Base-by-base conservation (phyloP, 1,140 invertebrate genomes). In the Solenopsis invicta region DNA sequence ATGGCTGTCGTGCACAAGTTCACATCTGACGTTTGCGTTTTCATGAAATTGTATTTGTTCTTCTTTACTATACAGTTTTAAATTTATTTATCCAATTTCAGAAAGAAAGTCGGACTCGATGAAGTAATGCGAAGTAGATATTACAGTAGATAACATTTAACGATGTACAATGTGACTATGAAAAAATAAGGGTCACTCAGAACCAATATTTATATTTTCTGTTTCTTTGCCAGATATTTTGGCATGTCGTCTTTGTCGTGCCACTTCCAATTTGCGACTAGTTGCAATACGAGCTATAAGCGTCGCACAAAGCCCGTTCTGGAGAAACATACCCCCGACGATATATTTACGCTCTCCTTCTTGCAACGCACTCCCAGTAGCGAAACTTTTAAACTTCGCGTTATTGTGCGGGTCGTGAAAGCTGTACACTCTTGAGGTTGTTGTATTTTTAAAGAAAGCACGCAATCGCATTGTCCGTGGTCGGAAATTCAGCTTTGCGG, bases 381-480 rank as follows among this genome's bases (percentile, higher is more conserved):
- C 54, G 5, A 84, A 62, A 84, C 41, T 84, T 56, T 80, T 61
- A 13, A 84, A 61, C 52, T 4, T 48, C 18, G 24, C 29, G 24
- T 41, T 29, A 29, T 29, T 13, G 9, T 37, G 24, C 54, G 9
- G 0, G 24, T 74, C 4, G n/a, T 48, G 41, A 13, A 61, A 74
- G 29, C 13, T 61, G 80, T 54, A 74, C 41, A 62, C n/a, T 59
- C 41, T 12, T 54, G 1, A 37, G 4, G 21, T 62, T 50, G 80
- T 50, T 84, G 45, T 45, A 84, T 84, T 84, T 82, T 84, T 84
- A 84, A 81, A 78, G 21, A 56, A 34, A 18, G 24, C 37, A 13
- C 29, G 16, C 12, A n/a, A 6, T 34, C 8, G 2, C 16, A 45
- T 71, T 56, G 50, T 59, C 16, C 6, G 41, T 45, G 56, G 37